These are phyloP conservation scores for Saccopteryx bilineata DNA, from an alignment of 2,113 vertebrate species.

Conservation along the genomic window DNA sequence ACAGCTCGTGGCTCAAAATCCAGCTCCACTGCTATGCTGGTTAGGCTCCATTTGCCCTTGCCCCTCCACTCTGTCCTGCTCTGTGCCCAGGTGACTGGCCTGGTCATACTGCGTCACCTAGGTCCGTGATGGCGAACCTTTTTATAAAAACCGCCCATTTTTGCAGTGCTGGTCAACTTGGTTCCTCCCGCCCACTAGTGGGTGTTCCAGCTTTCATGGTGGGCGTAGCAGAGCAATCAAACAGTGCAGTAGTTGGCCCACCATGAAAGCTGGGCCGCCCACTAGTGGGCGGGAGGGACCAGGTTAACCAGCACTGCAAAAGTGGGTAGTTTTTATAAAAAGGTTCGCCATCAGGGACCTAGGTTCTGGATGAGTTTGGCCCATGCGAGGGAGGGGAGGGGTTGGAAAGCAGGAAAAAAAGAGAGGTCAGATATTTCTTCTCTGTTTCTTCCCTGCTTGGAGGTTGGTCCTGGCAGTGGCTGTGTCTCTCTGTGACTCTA, in stretches of 20 bases:
- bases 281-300: too few species aligned
- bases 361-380: not conserved
- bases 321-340: too few species aligned
- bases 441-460: conserved; percentile 13
- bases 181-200: too few species aligned
- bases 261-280: too few species aligned
- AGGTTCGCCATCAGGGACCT: not conserved
- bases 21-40: not conserved
- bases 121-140: not conserved
- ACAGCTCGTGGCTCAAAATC: not conserved
- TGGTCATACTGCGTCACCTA: not conserved
- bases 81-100: not conserved
- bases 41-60: not conserved
- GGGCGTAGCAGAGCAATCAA: too few species aligned
- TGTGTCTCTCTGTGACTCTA: not conserved
- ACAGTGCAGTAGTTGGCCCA: too few species aligned
- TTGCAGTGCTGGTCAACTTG: too few species aligned
- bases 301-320: too few species aligned
- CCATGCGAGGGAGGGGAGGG: not conserved
- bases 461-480: not conserved
- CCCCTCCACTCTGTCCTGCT: not conserved
- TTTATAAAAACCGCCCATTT: too few species aligned
- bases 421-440: not conserved
- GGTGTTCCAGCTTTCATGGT: too few species aligned
- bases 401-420: not conserved